These are phyloP conservation scores for Ips nitidus DNA, from an alignment of 1,140 invertebrate genomes.

Conservation along the genomic window DNA sequence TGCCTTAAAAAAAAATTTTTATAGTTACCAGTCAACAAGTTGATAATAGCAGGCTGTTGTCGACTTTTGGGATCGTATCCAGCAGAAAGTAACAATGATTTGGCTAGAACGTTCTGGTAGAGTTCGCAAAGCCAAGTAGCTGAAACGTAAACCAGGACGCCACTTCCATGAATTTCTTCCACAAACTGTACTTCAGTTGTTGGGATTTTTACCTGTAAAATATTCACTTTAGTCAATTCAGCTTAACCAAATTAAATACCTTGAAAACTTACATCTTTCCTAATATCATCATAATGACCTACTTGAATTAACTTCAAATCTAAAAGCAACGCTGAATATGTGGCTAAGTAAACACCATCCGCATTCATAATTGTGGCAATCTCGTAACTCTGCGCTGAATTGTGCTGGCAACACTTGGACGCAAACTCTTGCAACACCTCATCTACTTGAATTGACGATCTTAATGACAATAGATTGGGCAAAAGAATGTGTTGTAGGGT, in stretches of 20 bases:
- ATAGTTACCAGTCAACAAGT: conserved; percentile 71
- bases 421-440: conserved; percentile 88
- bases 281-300: conserved; percentile 71
- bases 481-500: conserved; percentile 68
- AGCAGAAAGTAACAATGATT: conserved; percentile 71
- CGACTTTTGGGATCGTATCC: conserved; percentile 61
- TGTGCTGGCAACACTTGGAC: conserved; percentile 88
- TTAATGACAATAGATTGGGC: conserved; percentile 69
- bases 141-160: conserved; percentile 87
- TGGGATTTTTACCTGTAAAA: conserved; percentile 58
- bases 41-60: conserved; percentile 70
- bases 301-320: conserved; percentile 78
- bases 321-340: conserved; percentile 79
- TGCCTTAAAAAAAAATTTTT: background rate
- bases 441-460: conserved; percentile 82
- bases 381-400: conserved; percentile 60
- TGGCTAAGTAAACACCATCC: conserved; percentile 90
- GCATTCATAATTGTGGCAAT: conserved; percentile 86
- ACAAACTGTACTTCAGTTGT: conserved; percentile 81
- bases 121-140: conserved; percentile 89
- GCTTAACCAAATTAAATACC: background rate
- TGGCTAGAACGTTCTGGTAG: conserved; percentile 80
- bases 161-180: conserved; percentile 86
- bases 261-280: conserved; percentile 59
- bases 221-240: conserved; percentile 10